Evolutionary conservation across 2,113 vertebrate genomes (phyloP), one percentile per base, ranked within the genome.

Genomic region (Aleadryas rufinucha): DNA sequence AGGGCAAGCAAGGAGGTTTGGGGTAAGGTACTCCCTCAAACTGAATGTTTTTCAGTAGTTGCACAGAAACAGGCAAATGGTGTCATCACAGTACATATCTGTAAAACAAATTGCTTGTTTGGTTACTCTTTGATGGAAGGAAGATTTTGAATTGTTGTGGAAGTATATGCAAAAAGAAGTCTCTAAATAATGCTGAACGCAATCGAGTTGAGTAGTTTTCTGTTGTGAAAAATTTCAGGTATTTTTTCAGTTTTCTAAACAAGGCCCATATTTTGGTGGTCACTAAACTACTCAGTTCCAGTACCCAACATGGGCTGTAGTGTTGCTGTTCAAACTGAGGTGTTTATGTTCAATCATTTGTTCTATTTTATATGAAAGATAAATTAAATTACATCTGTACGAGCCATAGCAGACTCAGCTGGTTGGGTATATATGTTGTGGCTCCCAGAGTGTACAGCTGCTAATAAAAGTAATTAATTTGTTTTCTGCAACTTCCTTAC

Each of bases 391-490:
- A 13, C 2, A 4, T 44, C 21, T 52, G 22, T 54, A 17, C 0
- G 0, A 70, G 39, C 49, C 59, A 21, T 10, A 60, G 41, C 30
- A 31, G 22, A 10, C 22, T 81, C 24, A 28, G 28, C 13, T 47
- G 20, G 11, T 9, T 23, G 6, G 11, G 11, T 41, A 1, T 27
- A 2, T 27, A 10, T 70, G 3, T 42, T 2, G 2, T 31, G 41
- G 20, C 37, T 92, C 16, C n/a, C 26, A 42, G 14, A 7, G 23
- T 33, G 13, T 33, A 37, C 28, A 35, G 26, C 9, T 75, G 26
- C 26, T 85, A 59, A 66, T 24, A 50, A 85, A 54, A 52, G 27
- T 27, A 47, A 59, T 82, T 60, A 42, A 88, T 69, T 69, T 65
- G 28, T 31, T 89, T 56, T 49, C 22, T 65, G 42, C n/a, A 31